These are phyloP conservation scores for Theocolax elegans DNA, from an alignment of 1,140 invertebrate species.

Conservation along the genomic window DNA sequence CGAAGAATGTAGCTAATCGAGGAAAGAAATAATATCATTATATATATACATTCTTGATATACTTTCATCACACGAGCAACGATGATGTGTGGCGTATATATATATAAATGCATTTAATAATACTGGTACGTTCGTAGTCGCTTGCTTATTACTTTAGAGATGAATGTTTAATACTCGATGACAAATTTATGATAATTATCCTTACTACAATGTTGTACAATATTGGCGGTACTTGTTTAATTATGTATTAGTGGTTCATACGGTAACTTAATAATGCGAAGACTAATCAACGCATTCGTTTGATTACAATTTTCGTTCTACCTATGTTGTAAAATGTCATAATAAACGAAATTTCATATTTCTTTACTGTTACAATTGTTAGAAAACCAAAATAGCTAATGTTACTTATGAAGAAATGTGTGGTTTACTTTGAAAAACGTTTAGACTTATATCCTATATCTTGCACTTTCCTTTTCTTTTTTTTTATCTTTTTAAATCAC, in stretches of 20 bases:
- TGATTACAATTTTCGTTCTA: no score
- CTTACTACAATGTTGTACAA: not conserved
- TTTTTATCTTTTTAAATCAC: not conserved
- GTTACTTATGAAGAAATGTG: not conserved
- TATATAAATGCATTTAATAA: no score
- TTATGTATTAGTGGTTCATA: not conserved
- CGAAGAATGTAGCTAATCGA: not conserved
- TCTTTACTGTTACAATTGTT: not conserved
- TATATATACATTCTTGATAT: no score
- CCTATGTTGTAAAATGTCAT: not conserved
- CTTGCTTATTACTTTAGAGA: constrained; percentile 3
- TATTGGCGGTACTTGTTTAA: constrained; percentile 2
- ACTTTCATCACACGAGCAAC: no score
- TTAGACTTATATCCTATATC: not conserved
- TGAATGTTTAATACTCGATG: not conserved
- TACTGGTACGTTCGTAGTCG: not conserved
- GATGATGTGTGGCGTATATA: no score
- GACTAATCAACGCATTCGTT: not conserved
- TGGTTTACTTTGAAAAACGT: constrained; percentile 5
- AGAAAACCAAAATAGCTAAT: no score
- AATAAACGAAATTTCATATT: not conserved
- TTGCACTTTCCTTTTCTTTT: constrained; percentile 29
- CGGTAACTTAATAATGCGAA: not conserved
- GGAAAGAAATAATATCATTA: no score
- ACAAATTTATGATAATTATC: constrained; percentile 14